A percentile compares a stretch with the other conserved stretches of the same genome.
Conservation (phyloP, 2,888 invertebrate species). For the Selenia dentaria region DNA sequence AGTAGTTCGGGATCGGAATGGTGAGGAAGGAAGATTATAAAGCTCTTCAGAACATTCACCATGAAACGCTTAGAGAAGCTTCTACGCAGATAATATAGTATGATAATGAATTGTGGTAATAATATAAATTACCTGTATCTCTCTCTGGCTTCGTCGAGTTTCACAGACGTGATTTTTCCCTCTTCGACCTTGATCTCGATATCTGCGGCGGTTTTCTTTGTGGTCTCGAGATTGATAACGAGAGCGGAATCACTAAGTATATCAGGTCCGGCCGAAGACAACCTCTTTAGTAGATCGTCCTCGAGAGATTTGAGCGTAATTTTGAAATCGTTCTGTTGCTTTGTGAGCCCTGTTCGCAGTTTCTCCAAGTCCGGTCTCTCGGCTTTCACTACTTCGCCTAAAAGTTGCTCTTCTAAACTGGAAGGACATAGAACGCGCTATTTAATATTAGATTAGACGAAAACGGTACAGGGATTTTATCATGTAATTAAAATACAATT, state of each 20-base stretch:
- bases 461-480: too few relatives aligned
- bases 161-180: slow-evolving; percentile 92
- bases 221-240: slow-evolving; percentile 96
- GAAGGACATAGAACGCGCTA: too few relatives aligned
- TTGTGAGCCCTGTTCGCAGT: slow-evolving; percentile 92
- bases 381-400: slow-evolving; percentile 96
- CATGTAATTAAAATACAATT: too few relatives aligned
- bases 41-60: too few relatives aligned
- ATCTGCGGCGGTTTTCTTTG: slow-evolving; percentile 96
- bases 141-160: slow-evolving; percentile 96
- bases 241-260: slow-evolving; percentile 95
- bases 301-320: slow-evolving; percentile 96
- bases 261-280: slow-evolving; percentile 96
- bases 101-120: too few relatives aligned
- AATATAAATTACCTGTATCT: slow-evolving; percentile 91
- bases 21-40: too few relatives aligned
- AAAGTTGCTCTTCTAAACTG: slow-evolving; percentile 94
- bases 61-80: too few relatives aligned
- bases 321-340: slow-evolving; percentile 97
- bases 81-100: too few relatives aligned
- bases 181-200: slow-evolving; percentile 94
- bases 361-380: slow-evolving; percentile 96
- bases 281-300: slow-evolving; percentile 93
- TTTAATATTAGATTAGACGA: too few relatives aligned
- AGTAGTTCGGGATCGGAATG: too few relatives aligned